Evolutionary conservation across 2,888 invertebrate species (phyloP), one percentile per base, ranked within the genome.

Genomic region (Timandra comae): DNA sequence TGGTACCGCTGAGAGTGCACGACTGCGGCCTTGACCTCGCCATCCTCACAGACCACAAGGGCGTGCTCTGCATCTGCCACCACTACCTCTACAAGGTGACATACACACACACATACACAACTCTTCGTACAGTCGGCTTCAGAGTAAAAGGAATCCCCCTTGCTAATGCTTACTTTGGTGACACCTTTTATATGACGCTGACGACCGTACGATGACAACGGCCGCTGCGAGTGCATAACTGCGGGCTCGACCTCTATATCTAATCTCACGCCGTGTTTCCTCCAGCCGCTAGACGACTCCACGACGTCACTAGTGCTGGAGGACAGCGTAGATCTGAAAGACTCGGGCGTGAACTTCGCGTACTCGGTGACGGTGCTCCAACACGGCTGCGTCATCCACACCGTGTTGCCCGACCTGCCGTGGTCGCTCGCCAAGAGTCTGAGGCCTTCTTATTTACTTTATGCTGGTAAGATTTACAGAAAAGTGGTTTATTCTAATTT

Each of bases 291-390:
- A 25, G 89, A 88, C 52, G 88, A 88, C 30, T 86, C 87, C 4
- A 87, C 73, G 35, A 90, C 63, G 63, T 88, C 68, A 53, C 82
- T 72, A 57, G 84, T 61, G 64, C 41, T 88, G 56, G 82, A 88
- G 71, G 69, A 85, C 72, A 67, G 85, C 46, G 79, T 80, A 7
- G 87, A 90, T 22, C 79, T 88, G 27, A 88, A 88, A 44, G 88
- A 87, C 20, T 88, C 87, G 0, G 90, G 90, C 1, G 94, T 95
- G 2, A 93, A 95, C 72, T 93, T 95, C 68, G 95, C 94, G 1
- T 95, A 95, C 64, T 94, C 94, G 0, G 90, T 95, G 5, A 95
- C 94, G 0, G 75, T 94, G 40, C 78, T 95, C 35, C 95, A 94
- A 59, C 94, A 94, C 58, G 94, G 94, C 9, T 92, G 92, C 54